Conservation (phyloP, 2,888 invertebrate species). For the Ennomos fuscantarius region DNA sequence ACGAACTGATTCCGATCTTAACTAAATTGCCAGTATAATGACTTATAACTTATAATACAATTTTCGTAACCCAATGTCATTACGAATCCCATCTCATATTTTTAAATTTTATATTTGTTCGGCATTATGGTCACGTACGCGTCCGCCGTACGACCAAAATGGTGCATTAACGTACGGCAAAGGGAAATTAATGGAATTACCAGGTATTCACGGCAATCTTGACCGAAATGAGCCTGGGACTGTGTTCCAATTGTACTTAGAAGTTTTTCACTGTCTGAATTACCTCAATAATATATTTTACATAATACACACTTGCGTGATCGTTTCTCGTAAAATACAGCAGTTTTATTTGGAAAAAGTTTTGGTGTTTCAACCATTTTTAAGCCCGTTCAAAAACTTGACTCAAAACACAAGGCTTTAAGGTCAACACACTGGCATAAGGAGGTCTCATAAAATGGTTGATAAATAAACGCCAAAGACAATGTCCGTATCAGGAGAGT, state of each 20-base stretch:
- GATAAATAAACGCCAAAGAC: conserved; percentile 44
- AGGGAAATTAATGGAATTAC: conserved; percentile 63
- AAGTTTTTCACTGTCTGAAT: neutral
- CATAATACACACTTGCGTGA: too few relatives aligned
- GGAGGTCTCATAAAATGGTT: conserved; percentile 39
- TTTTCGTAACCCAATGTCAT: conserved; percentile 23
- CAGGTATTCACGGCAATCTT: conserved; percentile 23
- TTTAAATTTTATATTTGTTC: conserved; percentile 9
- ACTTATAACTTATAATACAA: conserved; percentile 15
- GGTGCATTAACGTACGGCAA: conserved; percentile 13
- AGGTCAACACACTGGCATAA: conserved; percentile 19
- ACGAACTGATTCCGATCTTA: conserved; percentile 10
- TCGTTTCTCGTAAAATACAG: too few relatives aligned
- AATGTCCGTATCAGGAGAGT: conserved; percentile 39
- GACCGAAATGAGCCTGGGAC: conserved; percentile 9
- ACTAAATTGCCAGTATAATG: conserved; percentile 19
- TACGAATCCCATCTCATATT: conserved; percentile 20
- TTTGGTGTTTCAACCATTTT: too few relatives aligned
- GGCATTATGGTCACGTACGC: conserved; percentile 24
- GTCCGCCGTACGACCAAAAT: conserved; percentile 10
- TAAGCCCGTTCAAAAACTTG: neutral
- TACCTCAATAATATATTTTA: too few relatives aligned
- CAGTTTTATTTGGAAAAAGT: too few relatives aligned
- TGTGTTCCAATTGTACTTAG: conserved; percentile 4
- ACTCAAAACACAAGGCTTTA: conserved; percentile 18